Percentiles rank a stretch among this genome's conserved stretches.
Evolutionary conservation across 2,113 vertebrate species (phyloP).

Genomic region (Gymnobelideus leadbeateri): DNA sequence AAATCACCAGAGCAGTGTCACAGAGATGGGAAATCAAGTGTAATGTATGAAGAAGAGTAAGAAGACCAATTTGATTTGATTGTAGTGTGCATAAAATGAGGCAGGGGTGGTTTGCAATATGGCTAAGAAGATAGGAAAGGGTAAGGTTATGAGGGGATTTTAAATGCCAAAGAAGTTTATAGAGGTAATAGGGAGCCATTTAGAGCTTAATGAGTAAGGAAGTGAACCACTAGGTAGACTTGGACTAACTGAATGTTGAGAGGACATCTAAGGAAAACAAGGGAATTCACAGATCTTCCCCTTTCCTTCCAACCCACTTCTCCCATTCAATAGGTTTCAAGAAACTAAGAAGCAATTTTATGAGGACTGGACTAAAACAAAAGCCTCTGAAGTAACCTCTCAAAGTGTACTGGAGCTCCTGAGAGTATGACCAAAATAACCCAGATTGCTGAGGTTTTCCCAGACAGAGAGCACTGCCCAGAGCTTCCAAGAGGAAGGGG

Average conservation of each 20-base stretch:
- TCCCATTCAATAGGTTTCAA: not conserved
- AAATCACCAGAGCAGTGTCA: not conserved
- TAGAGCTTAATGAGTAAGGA: not conserved
- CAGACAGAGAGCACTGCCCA: not conserved
- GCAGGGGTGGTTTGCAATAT: not conserved
- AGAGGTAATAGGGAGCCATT: not conserved
- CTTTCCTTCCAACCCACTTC: not conserved
- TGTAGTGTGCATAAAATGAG: not conserved
- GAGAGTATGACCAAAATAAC: not conserved
- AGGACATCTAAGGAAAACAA: not conserved
- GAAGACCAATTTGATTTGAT: not conserved
- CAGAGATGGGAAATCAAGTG: not conserved
- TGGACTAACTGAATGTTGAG: not conserved
- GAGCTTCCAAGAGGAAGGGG: not conserved
- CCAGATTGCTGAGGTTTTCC: not conserved
- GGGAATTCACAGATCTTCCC: not conserved
- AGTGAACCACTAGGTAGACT: not conserved
- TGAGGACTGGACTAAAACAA: not conserved
- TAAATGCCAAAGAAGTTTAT: not conserved
- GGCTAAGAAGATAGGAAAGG: not conserved
- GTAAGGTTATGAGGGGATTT: not conserved
- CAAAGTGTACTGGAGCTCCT: not conserved
- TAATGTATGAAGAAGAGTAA: not conserved
- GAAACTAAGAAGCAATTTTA: not conserved
- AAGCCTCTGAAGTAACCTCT: not conserved